These are phyloP conservation scores for Leptogaster cylindrica DNA, from an alignment of 2,888 invertebrate species.

Conservation along the genomic window DNA sequence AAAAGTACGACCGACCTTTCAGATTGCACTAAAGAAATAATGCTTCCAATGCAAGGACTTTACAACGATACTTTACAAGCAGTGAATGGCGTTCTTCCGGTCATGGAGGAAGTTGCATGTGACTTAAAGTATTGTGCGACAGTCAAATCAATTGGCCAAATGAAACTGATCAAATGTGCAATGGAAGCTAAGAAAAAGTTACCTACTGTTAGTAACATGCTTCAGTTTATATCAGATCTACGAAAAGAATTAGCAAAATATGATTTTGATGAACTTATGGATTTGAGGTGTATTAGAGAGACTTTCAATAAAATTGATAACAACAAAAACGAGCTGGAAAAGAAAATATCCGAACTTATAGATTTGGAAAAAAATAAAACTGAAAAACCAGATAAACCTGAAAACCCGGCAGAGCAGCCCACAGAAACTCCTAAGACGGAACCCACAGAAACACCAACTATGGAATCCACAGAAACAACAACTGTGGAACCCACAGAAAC, in stretches of 20 bases:
- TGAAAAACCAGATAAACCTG: neutral
- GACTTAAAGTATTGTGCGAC: neutral
- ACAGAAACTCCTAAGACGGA: neutral
- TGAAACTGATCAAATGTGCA: conserved; percentile 4
- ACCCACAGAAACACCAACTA: neutral
- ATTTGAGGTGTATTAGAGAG: neutral
- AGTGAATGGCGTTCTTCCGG: neutral
- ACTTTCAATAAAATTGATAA: neutral
- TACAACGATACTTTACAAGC: neutral
- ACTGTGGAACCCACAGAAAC: neutral
- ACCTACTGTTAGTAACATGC: neutral
- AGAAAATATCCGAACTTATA: too few species aligned
- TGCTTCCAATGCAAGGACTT: neutral
- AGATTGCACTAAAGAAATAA: neutral
- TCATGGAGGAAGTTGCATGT: neutral
- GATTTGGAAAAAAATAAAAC: neutral
- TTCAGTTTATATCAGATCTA: neutral
- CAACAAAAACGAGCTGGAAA: neutral
- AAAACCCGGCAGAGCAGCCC: neutral
- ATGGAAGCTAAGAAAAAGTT: conserved; percentile 3
- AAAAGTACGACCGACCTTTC: neutral
- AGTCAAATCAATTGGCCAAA: neutral
- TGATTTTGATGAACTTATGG: neutral
- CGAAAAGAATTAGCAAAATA: neutral
- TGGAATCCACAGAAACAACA: too few species aligned